These are phyloP conservation scores for Chanos chanos DNA, from an alignment of 2,797 vertebrate genomes.

Conservation along the genomic window DNA sequence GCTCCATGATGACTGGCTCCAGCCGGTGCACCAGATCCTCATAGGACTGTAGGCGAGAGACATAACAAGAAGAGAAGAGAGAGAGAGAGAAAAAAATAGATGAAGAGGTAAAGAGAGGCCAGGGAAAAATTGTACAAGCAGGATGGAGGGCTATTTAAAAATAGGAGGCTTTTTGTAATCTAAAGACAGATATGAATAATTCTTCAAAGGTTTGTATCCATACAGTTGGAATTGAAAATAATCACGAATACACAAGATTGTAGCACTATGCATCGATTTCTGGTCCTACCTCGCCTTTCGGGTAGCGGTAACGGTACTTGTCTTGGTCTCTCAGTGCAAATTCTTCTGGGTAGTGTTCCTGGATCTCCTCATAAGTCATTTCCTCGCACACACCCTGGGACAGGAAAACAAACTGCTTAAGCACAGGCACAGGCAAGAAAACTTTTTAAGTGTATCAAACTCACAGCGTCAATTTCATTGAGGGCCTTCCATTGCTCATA, in stretches of 20 bases:
- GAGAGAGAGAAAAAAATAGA: no score
- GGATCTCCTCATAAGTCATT: constrained; percentile 89
- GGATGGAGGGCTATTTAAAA: no score
- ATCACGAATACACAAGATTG: not conserved
- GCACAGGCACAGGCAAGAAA: not conserved
- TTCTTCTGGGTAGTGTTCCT: constrained; percentile 79
- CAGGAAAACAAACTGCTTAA: not conserved
- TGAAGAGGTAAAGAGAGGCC: not conserved
- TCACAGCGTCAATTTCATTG: constrained; percentile 87
- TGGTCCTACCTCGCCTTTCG: constrained; percentile 82
- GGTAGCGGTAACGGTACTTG: constrained; percentile 90
- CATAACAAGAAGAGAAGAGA: not conserved
- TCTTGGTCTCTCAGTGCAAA: constrained; percentile 89
- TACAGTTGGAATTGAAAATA: no score
- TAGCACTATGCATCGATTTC: not conserved
- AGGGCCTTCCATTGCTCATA: constrained; percentile 91
- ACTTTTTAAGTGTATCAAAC: constrained; percentile 28
- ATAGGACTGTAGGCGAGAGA: constrained; percentile 73
- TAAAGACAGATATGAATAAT: no score
- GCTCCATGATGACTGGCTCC: constrained; percentile 92
- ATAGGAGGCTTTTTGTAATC: no score
- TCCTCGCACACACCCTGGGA: constrained; percentile 87
- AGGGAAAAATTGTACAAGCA: no score
- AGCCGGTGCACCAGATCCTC: constrained; percentile 88
- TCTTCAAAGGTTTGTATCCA: no score